Percentiles rank a stretch among this genome's conserved stretches.
These are phyloP conservation scores for Melinopterus prodromus DNA, from an alignment of 2,888 invertebrate species.

Conservation along the genomic window DNA sequence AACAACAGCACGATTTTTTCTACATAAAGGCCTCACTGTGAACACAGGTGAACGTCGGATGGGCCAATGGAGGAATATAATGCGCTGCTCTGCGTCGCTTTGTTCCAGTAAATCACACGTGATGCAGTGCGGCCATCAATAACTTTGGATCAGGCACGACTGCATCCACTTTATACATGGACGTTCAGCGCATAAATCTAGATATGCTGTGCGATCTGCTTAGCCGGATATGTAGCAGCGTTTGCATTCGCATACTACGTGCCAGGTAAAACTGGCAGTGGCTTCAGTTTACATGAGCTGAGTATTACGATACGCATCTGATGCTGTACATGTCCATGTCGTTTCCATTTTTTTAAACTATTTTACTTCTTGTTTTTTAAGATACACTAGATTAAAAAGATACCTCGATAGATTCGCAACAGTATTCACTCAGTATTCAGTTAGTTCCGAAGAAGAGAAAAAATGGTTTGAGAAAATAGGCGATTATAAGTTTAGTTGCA, in stretches of 20 bases:
- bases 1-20: background rate
- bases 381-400: too few species aligned
- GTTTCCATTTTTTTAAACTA: too few species aligned
- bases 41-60: background rate
- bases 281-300: background rate
- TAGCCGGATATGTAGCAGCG: conserved; percentile 19
- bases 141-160: conserved; percentile 23
- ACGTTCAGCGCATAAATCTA: conserved; percentile 20
- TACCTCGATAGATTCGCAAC: too few species aligned
- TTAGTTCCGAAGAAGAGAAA: too few species aligned
- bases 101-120: conserved; percentile 19
- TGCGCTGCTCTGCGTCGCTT: conserved; percentile 14
- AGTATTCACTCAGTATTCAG: too few species aligned
- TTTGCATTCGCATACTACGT: conserved; percentile 6
- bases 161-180: conserved; percentile 24
- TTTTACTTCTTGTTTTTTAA: too few species aligned
- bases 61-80: conserved; percentile 11
- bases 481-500: too few species aligned
- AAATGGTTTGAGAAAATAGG: too few species aligned
- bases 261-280: conserved; percentile 6
- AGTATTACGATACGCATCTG: background rate
- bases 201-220: conserved; percentile 22
- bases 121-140: conserved; percentile 26
- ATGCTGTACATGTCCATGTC: too few species aligned
- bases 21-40: background rate